Conservation (phyloP, 2,888 invertebrate genomes). For the Julus scandinavius region DNA sequence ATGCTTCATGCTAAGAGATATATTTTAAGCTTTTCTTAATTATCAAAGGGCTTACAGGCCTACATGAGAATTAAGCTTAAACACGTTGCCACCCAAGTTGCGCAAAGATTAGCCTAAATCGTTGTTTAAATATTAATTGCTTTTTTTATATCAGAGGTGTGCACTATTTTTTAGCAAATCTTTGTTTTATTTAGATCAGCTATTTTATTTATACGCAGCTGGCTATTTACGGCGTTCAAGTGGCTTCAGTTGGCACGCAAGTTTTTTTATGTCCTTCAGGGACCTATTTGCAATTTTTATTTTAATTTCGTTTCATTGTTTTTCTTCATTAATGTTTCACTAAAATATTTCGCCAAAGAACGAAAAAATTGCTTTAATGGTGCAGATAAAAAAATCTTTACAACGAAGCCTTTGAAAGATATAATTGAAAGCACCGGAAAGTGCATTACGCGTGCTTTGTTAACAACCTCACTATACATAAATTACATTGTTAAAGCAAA, state of each 20-base stretch:
- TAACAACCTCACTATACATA: not conserved
- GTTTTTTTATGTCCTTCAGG: not conserved
- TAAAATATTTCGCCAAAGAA: not conserved
- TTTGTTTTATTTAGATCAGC: not conserved
- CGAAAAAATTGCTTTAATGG: not conserved
- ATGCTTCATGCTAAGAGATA: no score
- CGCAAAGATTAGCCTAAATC: not conserved
- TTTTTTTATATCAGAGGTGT: not conserved
- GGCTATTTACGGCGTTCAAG: not conserved
- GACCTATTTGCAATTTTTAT: conserved; percentile 8
- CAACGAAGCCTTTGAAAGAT: not conserved
- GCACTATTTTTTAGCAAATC: not conserved
- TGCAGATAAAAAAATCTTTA: not conserved
- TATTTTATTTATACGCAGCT: not conserved
- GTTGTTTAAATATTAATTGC: conserved; percentile 19
- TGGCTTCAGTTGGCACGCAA: not conserved
- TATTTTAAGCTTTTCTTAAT: no score
- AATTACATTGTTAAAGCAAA: not conserved
- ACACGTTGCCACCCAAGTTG: not conserved
- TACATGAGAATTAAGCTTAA: not conserved
- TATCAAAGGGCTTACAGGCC: no score
- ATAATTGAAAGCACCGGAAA: conserved; percentile 2
- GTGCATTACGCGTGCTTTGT: not conserved
- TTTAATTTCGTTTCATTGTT: not conserved
- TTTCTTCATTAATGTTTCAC: not conserved